Conservation (phyloP, 2,888 invertebrate genomes). For the Lasioglossum figueresi region DNA sequence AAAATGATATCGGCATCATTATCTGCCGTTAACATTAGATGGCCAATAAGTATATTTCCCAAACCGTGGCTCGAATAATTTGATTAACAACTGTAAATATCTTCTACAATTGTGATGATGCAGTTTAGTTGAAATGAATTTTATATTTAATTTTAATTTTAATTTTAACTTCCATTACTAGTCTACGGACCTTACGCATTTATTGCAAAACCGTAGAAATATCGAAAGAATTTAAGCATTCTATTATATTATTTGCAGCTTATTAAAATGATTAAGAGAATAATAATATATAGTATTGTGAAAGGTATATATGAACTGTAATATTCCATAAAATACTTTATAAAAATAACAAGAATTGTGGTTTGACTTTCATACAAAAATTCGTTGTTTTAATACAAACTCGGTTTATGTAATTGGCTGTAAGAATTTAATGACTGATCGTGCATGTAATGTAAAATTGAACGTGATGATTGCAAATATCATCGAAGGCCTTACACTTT, state of each 20-base stretch:
- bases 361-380: background rate
- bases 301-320: background rate
- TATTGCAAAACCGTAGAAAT: too few species aligned
- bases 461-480: background rate
- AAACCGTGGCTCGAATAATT: background rate
- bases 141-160: background rate
- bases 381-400: background rate
- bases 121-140: background rate
- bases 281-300: too few species aligned
- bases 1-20: too few species aligned
- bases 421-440: background rate
- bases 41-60: background rate
- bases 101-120: background rate
- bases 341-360: background rate
- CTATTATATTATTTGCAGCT: background rate
- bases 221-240: too few species aligned
- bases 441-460: background rate
- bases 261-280: background rate
- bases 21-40: too few species aligned
- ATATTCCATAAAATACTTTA: background rate
- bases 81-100: background rate
- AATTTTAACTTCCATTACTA: background rate
- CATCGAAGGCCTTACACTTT: background rate
- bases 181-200: too few species aligned
- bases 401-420: background rate